These are phyloP conservation scores for Takifugu rubripes DNA, from an alignment of 2,797 vertebrate genomes.

Conservation along the genomic window DNA sequence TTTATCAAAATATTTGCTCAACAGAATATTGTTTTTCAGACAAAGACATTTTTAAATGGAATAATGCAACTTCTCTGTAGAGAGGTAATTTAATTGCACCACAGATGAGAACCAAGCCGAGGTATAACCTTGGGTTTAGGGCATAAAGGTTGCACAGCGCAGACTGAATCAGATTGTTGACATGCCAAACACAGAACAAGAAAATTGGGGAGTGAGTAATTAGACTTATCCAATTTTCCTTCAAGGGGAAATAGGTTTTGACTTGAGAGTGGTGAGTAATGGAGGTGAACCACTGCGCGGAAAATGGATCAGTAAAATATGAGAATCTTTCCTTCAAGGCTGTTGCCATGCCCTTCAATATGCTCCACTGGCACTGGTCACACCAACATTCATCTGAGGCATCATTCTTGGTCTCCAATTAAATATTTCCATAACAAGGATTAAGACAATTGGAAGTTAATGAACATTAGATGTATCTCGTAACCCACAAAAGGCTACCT, in stretches of 20 bases:
- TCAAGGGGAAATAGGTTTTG: conserved; percentile 48
- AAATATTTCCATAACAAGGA: conserved; percentile 49
- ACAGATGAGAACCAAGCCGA: conserved; percentile 1
- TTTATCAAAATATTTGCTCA: no score
- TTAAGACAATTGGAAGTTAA: conserved; percentile 25
- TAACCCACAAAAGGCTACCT: conserved; percentile 37
- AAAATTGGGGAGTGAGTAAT: conserved; percentile 46
- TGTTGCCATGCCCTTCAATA: conserved; percentile 46
- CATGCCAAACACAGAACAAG: conserved; percentile 34
- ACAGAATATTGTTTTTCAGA: no score
- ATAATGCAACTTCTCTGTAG: background rate
- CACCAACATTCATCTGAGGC: conserved; percentile 58
- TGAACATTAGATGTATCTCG: conserved; percentile 57
- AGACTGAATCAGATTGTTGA: conserved; percentile 23
- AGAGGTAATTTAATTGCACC: background rate
- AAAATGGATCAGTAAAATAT: conserved; percentile 64
- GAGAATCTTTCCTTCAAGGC: conserved; percentile 54
- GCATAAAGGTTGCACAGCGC: background rate
- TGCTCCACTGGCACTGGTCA: conserved; percentile 40
- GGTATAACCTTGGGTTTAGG: conserved; percentile 6
- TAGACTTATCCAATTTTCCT: conserved; percentile 59
- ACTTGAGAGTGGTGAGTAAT: conserved; percentile 55
- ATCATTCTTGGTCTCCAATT: conserved; percentile 57
- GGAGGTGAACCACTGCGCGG: conserved; percentile 51
- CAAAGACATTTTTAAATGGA: no score